These are phyloP conservation scores for Poecilus cupreus DNA, from an alignment of 2,888 invertebrate genomes.

Conservation along the genomic window DNA sequence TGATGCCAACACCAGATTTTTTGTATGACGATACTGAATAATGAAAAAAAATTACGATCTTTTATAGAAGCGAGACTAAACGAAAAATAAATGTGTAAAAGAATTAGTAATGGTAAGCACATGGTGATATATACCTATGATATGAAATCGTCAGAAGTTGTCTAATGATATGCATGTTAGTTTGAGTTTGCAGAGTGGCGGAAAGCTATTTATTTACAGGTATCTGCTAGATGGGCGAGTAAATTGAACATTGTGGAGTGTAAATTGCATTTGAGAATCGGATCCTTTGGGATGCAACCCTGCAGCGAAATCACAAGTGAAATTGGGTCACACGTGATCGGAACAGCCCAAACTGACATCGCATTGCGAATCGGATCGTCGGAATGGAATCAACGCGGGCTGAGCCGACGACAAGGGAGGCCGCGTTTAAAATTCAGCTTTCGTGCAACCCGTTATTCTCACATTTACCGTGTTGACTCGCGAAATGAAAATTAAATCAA, in stretches of 20 bases:
- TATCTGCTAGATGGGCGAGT: not conserved
- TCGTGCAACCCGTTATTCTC: slow-evolving; percentile 51
- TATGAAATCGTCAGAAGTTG: no score
- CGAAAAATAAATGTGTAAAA: no score
- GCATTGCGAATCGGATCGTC: not conserved
- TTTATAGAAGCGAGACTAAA: no score
- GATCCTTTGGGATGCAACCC: slow-evolving; percentile 38
- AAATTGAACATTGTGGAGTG: slow-evolving; percentile 31
- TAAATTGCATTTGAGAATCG: slow-evolving; percentile 42
- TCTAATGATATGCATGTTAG: no score
- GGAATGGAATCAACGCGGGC: not conserved
- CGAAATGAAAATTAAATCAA: slow-evolving; percentile 58
- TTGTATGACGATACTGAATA: no score
- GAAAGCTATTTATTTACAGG: no score
- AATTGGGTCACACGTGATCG: slow-evolving; percentile 53
- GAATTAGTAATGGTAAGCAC: no score
- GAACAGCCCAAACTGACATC: slow-evolving; percentile 22
- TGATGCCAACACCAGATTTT: no score
- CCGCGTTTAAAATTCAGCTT: slow-evolving; percentile 47
- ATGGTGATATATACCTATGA: no score
- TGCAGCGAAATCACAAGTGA: slow-evolving; percentile 47
- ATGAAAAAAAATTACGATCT: no score
- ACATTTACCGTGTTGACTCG: slow-evolving; percentile 56
- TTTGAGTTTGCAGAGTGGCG: no score
- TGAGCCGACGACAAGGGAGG: not conserved